Percentiles rank a stretch among this genome's conserved stretches.
phyloP scores from a whole-genome alignment of 2,797 vertebrate species.

The Amphiprion clarkii region DNA sequence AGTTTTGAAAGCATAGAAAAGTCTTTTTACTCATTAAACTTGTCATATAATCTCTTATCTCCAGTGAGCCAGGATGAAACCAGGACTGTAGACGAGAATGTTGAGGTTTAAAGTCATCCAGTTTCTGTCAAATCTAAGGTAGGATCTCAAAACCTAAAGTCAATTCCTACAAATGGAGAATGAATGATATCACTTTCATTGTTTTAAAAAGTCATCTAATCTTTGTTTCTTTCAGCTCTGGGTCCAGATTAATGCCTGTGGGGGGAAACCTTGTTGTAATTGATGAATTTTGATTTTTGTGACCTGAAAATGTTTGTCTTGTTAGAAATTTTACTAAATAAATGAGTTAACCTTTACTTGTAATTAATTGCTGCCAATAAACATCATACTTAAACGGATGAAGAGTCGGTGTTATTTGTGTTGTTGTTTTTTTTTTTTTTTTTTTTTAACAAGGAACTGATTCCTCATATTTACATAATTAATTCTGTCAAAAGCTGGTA shows the following conservation, averaged over 20 bases:
- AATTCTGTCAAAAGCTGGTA: no score
- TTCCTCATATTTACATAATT: no score
- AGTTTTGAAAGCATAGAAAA: background rate
- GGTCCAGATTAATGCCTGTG: background rate
- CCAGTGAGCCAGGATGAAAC: constrained; percentile 2
- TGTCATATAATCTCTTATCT: background rate
- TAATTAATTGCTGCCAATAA: no score
- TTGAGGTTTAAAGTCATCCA: background rate
- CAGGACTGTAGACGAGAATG: background rate
- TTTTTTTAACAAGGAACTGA: no score
- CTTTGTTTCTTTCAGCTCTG: constrained; percentile 1
- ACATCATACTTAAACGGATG: no score
- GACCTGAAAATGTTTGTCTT: no score
- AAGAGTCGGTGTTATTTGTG: no score
- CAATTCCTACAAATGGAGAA: background rate
- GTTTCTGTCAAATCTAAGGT: background rate
- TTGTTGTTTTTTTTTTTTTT: no score
- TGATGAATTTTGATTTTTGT: no score
- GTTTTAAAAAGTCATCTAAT: background rate
- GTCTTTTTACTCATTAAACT: background rate
- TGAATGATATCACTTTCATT: background rate
- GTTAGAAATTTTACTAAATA: no score
- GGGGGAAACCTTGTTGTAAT: no score
- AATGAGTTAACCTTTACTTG: no score
- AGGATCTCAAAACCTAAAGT: background rate